Evolutionary conservation across 2,888 invertebrate genomes (phyloP).

Genomic region (Lasius fuliginosus): DNA sequence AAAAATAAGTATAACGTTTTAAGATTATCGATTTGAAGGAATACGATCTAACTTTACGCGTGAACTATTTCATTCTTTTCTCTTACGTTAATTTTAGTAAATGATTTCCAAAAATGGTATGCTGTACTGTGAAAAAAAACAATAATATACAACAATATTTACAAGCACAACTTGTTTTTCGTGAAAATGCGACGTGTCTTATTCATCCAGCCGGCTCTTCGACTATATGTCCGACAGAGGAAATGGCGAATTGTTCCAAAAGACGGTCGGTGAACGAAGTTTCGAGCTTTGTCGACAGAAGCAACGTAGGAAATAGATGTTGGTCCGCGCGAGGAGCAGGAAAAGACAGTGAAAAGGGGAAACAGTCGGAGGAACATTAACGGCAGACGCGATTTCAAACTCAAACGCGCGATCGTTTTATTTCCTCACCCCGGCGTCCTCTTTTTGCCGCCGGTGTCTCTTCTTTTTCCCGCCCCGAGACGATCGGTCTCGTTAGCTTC

Average conservation of each 20-base stretch:
- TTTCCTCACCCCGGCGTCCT: constrained; percentile 42
- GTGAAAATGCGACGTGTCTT: neutral
- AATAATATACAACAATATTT: constrained; percentile 1
- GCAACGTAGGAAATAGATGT: constrained; percentile 62
- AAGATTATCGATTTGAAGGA: neutral
- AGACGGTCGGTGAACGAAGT: constrained; percentile 37
- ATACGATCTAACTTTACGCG: neutral
- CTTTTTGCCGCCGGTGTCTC: constrained; percentile 47
- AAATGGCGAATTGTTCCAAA: constrained; percentile 21
- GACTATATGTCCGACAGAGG: constrained; percentile 7
- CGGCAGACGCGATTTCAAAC: constrained; percentile 67
- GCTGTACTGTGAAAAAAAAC: constrained; percentile 13
- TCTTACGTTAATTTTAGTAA: neutral
- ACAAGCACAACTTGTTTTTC: neutral
- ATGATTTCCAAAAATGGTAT: neutral
- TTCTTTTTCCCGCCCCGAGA: constrained; percentile 62
- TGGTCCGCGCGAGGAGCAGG: constrained; percentile 52
- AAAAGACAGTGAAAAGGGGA: constrained; percentile 55
- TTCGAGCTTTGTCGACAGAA: constrained; percentile 56
- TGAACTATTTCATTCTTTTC: neutral
- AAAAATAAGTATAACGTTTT: neutral
- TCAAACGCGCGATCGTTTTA: constrained; percentile 70
- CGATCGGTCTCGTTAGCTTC: constrained; percentile 77
- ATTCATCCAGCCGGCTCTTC: constrained; percentile 20
- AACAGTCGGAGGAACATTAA: constrained; percentile 68